Percentiles rank a stretch among this genome's conserved stretches.
Conservation (phyloP, 2,888 invertebrate genomes). For the Agelastica alni region DNA sequence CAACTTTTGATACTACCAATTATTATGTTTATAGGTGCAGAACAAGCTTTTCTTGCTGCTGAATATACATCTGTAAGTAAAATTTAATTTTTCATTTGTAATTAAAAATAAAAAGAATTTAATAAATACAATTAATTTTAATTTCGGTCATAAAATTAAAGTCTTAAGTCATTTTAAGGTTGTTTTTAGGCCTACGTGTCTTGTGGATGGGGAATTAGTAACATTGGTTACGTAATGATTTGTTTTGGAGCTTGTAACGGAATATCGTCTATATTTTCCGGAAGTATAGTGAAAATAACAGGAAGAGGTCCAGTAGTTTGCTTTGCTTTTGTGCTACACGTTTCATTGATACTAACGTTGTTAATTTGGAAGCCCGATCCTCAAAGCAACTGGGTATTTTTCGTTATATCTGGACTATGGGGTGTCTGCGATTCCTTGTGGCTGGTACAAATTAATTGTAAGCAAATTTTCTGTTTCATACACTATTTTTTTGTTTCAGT, state of each 20-base stretch:
- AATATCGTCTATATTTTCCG: conserved; percentile 80
- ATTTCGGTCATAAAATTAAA: too few species aligned
- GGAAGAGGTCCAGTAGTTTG: conserved; percentile 81
- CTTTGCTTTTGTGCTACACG: conserved; percentile 72
- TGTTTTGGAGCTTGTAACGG: conserved; percentile 90
- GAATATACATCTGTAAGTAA: conserved; percentile 75
- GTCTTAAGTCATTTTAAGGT: too few species aligned
- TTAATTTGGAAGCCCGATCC: conserved; percentile 74
- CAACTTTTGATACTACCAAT: conserved; percentile 86
- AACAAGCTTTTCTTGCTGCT: conserved; percentile 90
- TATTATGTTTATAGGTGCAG: conserved; percentile 91
- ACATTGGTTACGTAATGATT: conserved; percentile 93
- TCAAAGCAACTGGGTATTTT: conserved; percentile 72
- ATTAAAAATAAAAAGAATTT: too few species aligned
- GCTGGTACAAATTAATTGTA: conserved; percentile 91
- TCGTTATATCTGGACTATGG: conserved; percentile 81
- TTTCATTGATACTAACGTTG: conserved; percentile 69
- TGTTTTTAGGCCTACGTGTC: conserved; percentile 80
- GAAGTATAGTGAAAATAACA: conserved; percentile 75
- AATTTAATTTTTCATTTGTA: too few species aligned
- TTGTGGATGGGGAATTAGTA: conserved; percentile 85
- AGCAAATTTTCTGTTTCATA: too few species aligned
- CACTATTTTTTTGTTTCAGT: too few species aligned
- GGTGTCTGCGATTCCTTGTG: conserved; percentile 88
- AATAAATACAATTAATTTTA: too few species aligned